A percentile compares a stretch with the other conserved stretches of the same genome.
These are phyloP conservation scores for Cromileptes altivelis DNA, from an alignment of 2,113 vertebrate species.

Conservation along the genomic window DNA sequence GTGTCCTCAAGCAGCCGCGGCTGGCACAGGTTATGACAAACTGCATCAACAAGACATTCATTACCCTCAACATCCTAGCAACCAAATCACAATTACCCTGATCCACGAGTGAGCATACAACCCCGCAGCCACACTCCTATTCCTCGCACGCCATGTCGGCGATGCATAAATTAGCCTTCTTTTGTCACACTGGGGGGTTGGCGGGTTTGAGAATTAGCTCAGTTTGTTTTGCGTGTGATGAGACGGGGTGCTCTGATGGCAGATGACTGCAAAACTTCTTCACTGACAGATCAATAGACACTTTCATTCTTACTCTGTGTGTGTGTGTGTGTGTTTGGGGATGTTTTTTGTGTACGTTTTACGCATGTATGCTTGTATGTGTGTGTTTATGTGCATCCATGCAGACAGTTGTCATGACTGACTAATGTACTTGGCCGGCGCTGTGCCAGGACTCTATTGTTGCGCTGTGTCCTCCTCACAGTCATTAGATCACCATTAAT, in stretches of 20 bases:
- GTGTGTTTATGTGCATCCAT: constrained; percentile 27
- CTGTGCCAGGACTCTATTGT: constrained; percentile 68
- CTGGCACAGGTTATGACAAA: constrained; percentile 79
- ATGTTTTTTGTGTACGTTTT: constrained; percentile 36
- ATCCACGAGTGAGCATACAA: constrained; percentile 72
- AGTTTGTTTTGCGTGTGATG: constrained; percentile 63
- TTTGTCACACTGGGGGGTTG: constrained; percentile 69
- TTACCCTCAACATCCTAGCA: constrained; percentile 75
- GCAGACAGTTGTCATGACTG: constrained; percentile 54
- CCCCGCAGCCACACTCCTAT: constrained; percentile 38
- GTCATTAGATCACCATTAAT: constrained; percentile 80
- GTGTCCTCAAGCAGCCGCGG: constrained; percentile 61
- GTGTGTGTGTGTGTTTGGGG: constrained; percentile 8
- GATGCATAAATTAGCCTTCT: constrained; percentile 76
- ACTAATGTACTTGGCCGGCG: constrained; percentile 65
- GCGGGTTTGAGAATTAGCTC: constrained; percentile 63
- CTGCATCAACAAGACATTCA: constrained; percentile 79
- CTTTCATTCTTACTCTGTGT: constrained; percentile 29
- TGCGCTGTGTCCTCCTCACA: constrained; percentile 67
- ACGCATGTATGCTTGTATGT: background rate
- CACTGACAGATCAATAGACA: constrained; percentile 57
- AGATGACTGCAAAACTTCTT: constrained; percentile 58
- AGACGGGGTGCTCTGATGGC: constrained; percentile 18
- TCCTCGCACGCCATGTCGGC: constrained; percentile 44
- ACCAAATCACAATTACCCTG: constrained; percentile 74